Conservation (phyloP, 2,797 vertebrate species). For the Hybognathus amarus region DNA sequence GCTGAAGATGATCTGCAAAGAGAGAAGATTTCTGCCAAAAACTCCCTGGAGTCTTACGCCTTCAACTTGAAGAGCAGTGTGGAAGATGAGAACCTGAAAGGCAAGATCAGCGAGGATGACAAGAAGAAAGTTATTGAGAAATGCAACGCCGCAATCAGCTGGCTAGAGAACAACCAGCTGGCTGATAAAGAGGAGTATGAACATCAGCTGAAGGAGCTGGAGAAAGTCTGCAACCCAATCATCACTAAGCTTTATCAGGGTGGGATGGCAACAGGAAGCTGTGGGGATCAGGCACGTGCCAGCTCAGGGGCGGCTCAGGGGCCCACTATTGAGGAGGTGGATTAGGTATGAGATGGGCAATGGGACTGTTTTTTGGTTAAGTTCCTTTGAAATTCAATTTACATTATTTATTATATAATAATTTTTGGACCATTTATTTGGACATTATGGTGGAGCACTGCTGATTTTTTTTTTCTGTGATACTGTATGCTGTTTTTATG, state of each 20-base stretch:
- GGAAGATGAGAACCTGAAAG: slow-evolving; percentile 9
- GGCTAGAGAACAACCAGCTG: background rate
- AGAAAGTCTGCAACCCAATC: slow-evolving; percentile 2
- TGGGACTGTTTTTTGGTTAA: background rate
- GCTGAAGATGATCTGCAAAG: slow-evolving; percentile 66
- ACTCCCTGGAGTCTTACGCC: slow-evolving; percentile 67
- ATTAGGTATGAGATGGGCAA: background rate
- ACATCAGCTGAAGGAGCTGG: slow-evolving; percentile 6
- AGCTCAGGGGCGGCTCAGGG: background rate
- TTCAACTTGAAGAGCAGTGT: slow-evolving; percentile 7
- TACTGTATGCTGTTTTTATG: background rate
- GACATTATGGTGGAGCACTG: background rate
- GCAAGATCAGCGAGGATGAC: slow-evolving; percentile 33
- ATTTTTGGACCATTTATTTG: background rate
- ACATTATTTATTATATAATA: background rate
- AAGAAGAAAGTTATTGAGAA: background rate
- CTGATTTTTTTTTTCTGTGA: too few species aligned
- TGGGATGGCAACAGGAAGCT: background rate
- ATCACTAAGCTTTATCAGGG: background rate
- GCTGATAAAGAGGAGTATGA: background rate
- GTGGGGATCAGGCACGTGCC: background rate
- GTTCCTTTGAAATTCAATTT: background rate
- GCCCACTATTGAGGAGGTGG: background rate
- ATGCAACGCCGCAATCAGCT: background rate
- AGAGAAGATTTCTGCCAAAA: slow-evolving; percentile 67